Conservation (phyloP, 2,797 vertebrate genomes). For the Acanthurus lineatus region DNA sequence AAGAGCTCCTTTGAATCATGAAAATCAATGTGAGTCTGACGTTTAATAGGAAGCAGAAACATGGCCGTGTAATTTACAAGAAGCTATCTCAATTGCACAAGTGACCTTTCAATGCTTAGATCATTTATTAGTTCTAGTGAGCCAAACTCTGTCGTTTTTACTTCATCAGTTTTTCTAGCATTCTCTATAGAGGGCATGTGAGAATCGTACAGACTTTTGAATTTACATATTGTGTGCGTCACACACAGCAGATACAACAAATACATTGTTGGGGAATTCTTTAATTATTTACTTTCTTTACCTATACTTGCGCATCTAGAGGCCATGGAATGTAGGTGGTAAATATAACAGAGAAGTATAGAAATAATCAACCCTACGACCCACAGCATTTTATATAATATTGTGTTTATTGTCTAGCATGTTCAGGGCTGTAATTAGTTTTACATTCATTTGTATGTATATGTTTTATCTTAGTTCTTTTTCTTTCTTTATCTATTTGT, state of each 20-base stretch:
- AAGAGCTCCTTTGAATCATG: constrained; percentile 57
- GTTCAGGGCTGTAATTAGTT: background rate
- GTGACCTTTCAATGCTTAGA: constrained; percentile 69
- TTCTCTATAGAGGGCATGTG: constrained; percentile 9
- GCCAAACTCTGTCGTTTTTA: constrained; percentile 31
- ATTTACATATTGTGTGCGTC: constrained; percentile 31
- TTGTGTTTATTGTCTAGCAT: background rate
- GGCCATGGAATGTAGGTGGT: background rate
- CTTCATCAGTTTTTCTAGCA: constrained; percentile 34
- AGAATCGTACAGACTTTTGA: background rate
- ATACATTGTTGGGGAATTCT: background rate
- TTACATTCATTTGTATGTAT: background rate
- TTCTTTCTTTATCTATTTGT: background rate
- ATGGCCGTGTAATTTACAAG: constrained; percentile 64
- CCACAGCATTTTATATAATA: background rate
- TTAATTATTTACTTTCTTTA: constrained; percentile 20
- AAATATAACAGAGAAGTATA: background rate
- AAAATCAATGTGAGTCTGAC: constrained; percentile 70
- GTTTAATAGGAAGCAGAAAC: constrained; percentile 62
- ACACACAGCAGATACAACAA: constrained; percentile 4
- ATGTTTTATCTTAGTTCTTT: background rate
- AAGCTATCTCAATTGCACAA: constrained; percentile 64
- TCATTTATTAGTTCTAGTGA: constrained; percentile 60
- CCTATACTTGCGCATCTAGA: background rate
- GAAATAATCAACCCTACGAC: constrained; percentile 1